A percentile compares a stretch with the other conserved stretches of the same genome.
These are phyloP conservation scores for Dynastes tityus DNA, from an alignment of 2,888 invertebrate species.

Conservation along the genomic window DNA sequence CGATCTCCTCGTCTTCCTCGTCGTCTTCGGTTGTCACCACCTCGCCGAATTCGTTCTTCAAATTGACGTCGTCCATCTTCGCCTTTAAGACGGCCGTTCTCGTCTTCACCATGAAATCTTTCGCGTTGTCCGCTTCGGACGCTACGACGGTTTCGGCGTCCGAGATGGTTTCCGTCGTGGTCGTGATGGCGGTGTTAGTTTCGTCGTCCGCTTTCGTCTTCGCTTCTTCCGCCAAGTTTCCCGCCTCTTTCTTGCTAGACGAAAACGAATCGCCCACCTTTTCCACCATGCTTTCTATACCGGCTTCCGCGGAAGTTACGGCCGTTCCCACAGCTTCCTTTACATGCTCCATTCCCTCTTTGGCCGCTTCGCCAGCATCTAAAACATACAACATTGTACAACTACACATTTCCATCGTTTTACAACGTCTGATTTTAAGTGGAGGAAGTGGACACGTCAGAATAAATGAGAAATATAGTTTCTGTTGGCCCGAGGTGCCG, in stretches of 20 bases:
- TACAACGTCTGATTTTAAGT: no score
- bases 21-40: slow-evolving; percentile 50
- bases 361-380: slow-evolving; percentile 65
- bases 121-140: slow-evolving; percentile 61
- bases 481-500: no score
- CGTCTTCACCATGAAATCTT: slow-evolving; percentile 36
- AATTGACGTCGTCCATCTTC: slow-evolving; percentile 50
- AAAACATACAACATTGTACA: background rate
- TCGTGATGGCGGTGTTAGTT: background rate
- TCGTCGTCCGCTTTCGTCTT: slow-evolving; percentile 54
- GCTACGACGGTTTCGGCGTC: slow-evolving; percentile 65
- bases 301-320: slow-evolving; percentile 64
- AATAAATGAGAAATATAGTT: no score
- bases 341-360: slow-evolving; percentile 64
- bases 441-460: no score
- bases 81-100: slow-evolving; percentile 43
- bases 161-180: slow-evolving; percentile 64
- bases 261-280: slow-evolving; percentile 66
- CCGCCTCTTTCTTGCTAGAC: slow-evolving; percentile 60
- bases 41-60: slow-evolving; percentile 54
- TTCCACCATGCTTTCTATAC: slow-evolving; percentile 63
- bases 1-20: slow-evolving; percentile 53
- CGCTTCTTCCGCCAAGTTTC: slow-evolving; percentile 60
- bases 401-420: no score
- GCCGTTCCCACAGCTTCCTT: slow-evolving; percentile 65